phyloP scores from a whole-genome alignment of 2,113 vertebrate genomes.

The Cinclus mexicanus region DNA sequence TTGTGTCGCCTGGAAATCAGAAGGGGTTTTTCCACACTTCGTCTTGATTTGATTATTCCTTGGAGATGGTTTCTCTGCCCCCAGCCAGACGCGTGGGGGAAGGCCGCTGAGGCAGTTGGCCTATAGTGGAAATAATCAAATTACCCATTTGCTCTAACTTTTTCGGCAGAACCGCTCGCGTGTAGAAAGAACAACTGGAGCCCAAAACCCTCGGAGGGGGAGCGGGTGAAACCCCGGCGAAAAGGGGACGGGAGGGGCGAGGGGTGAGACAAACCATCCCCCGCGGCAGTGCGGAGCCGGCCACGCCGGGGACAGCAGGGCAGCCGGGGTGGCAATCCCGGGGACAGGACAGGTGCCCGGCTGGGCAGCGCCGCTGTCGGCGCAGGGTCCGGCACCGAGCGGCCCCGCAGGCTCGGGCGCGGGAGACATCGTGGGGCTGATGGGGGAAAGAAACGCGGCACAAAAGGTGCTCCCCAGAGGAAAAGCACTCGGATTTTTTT shows the following conservation, averaged over 20 bases:
- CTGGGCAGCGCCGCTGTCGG: neutral
- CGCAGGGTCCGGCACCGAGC: neutral
- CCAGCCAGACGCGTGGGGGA: conserved; percentile 94
- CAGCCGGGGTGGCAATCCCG: neutral
- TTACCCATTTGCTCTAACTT: conserved; percentile 98
- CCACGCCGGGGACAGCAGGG: conserved; percentile 50
- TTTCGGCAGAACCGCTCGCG: conserved; percentile 86
- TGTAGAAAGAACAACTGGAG: conserved; percentile 88
- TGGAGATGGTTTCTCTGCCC: conserved; percentile 87
- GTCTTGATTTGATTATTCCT: conserved; percentile 98
- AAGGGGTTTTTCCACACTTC: conserved; percentile 95
- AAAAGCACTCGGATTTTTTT: neutral
- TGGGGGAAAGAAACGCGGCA: neutral
- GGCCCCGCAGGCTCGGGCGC: neutral
- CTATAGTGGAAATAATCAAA: conserved; percentile 96
- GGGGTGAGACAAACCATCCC: neutral
- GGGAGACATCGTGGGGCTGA: neutral
- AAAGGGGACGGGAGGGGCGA: neutral
- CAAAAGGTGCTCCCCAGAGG: neutral
- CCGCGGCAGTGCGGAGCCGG: conserved; percentile 48
- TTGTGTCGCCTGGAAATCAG: conserved; percentile 95
- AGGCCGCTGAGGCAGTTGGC: conserved; percentile 94
- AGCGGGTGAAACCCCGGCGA: neutral
- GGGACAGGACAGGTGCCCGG: neutral
- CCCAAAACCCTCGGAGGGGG: conserved; percentile 71